A percentile compares a stretch with the other conserved stretches of the same genome.
Conservation (phyloP, 2,797 vertebrate genomes). For the Alfaro cultratus region DNA sequence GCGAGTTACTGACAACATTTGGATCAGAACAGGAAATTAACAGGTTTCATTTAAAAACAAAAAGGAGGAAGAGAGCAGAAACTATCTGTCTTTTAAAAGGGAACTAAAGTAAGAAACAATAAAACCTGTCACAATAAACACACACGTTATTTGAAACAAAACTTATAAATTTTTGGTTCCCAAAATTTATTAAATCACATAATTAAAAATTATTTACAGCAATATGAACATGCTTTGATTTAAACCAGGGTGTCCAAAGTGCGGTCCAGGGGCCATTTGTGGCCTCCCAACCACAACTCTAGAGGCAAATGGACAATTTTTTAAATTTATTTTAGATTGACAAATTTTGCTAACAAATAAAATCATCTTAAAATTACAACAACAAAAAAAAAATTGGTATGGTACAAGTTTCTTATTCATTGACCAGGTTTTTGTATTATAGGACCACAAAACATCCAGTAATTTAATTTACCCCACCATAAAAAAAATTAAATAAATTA, state of each 20-base stretch:
- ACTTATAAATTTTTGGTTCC: background rate
- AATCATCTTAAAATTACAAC: no score
- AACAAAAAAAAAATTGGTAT: no score
- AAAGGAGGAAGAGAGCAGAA: background rate
- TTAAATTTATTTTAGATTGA: no score
- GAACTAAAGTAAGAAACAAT: background rate
- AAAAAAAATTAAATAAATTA: no score
- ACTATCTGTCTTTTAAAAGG: background rate
- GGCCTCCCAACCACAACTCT: no score
- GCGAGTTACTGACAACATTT: background rate
- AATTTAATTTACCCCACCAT: no score
- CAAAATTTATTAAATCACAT: background rate
- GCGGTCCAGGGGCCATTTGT: no score
- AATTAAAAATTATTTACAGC: background rate
- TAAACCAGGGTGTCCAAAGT: background rate
- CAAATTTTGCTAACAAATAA: no score
- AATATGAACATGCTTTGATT: background rate
- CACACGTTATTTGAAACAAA: background rate
- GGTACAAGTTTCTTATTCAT: no score
- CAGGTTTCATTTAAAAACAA: background rate
- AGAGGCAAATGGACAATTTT: no score
- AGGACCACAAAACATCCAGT: no score
- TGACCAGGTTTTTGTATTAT: no score
- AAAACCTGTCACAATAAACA: constrained; percentile 1
- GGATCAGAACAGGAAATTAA: background rate